Evolutionary conservation across 2,797 vertebrate species (phyloP), one percentile per base, ranked within the genome.

Genomic region (Emys orbicularis): DNA sequence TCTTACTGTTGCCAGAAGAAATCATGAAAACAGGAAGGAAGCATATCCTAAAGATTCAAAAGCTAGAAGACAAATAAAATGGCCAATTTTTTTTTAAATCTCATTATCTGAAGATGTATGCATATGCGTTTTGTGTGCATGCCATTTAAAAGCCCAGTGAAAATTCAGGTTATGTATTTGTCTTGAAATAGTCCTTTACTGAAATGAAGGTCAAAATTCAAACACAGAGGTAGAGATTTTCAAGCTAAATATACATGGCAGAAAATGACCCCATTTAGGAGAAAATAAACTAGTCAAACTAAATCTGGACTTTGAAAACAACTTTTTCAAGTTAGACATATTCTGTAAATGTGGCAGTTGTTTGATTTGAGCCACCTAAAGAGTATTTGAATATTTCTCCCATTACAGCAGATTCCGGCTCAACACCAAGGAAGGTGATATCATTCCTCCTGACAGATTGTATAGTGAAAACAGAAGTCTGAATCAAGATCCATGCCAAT

Each of bases 401-500:
- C 11, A 41, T 72, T 72, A 41, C n/a, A 37, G 5, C 37, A 5
- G 47, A 61, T 37, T 89, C 21, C 82, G 18, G 83, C 21, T 41
- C 31, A 88, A 44, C 49, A 83, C 3, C 31, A 83, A n/a, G 34
- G 12, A 87, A 11, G 3, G 59, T 77, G 0, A 0, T 61, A 90
- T 29, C 61, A 57, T 49, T 87, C 88, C 44, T 86, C 27, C 50
- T 84, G 84, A 84, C 86, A 87, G 4, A 50, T 44, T 72, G 72
- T 53, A 56, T 72, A 12, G 12, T 89, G 52, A 82, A 34, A 81
- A 21, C 3, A 68, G n/a, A 87, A 31, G 23, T 79, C 79, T 47
- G 89, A 83, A 86, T 34, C 53, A 77, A 90, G 10, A 1, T 79
- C 77, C 50, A 76, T 12, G 29, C 47, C 2, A 86, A 92, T 96